Evolutionary conservation across 2,888 invertebrate genomes (phyloP), one percentile per base, ranked within the genome.

Genomic region (Archips xylosteana): DNA sequence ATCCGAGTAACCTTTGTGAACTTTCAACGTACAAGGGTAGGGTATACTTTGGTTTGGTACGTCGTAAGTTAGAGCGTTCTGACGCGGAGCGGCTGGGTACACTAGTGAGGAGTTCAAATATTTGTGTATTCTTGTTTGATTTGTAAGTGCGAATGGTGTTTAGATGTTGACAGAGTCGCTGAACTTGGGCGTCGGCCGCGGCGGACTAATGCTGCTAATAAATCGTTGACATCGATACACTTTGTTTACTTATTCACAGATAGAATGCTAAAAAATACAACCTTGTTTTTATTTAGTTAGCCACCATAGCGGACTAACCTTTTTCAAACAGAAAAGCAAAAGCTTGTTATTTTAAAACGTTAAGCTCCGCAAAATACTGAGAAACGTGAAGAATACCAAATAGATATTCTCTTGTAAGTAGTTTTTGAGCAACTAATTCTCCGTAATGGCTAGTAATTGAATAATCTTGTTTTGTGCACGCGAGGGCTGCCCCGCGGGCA

Each of bases 101-200:
- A 75, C 74, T 74, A 75, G 77, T 73, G 67, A 69, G 81, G 82
- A 85, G 91, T 90, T 90, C 90, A 91, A 93, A 94, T 93, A 92
- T 94, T 94, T 91, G 90, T 89, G 80, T 90, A 87, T 87, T 87
- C 89, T 87, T 93, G 92, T 92, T 93, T 93, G 89, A 84, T 90
- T 91, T 92, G 92, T 92, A 92, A 93, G 93, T 94, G 92, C 92
- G 92, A 94, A 94, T 94, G 92, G 93, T 91, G 92, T 92, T 92
- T 90, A 90, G 88, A 87, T 94, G 91, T 94, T 92, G 92, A 88
- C 90, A 80, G 83, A 90, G 90, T 90, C 88, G 90, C 90, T 89
- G 92, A 89, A 89, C 90, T 90, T 87, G 87, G 89, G 86, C 90
- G 88, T 85, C 83, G 83, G 84, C 81, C 82, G 85, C 81, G 79